Conservation (phyloP, 2,888 invertebrate species). For the Criorhina ranunculi region DNA sequence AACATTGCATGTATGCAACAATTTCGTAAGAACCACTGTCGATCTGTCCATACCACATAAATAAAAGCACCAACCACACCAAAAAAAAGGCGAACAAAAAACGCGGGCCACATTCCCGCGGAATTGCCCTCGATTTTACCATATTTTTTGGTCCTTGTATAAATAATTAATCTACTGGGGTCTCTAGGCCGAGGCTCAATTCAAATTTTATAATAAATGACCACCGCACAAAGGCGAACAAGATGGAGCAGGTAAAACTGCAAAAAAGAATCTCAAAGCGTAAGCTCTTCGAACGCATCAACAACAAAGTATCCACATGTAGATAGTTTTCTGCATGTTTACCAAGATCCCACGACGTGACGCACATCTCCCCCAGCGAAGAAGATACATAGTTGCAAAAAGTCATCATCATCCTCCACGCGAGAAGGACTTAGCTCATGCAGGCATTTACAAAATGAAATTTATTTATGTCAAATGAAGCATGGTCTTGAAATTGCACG, state of each 20-base stretch:
- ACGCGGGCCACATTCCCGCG: constrained; percentile 12
- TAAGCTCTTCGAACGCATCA: constrained; percentile 13
- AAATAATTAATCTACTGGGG: constrained; percentile 69
- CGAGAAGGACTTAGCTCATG: constrained; percentile 2
- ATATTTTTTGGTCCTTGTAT: constrained; percentile 44
- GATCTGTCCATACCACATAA: constrained; percentile 41
- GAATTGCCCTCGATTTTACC: constrained; percentile 39
- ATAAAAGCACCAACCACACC: constrained; percentile 28
- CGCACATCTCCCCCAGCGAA: constrained; percentile 1
- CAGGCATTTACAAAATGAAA: constrained; percentile 51
- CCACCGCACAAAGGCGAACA: constrained; percentile 25
- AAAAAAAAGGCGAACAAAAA: constrained; percentile 15
- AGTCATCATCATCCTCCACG: neutral
- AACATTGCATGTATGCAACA: constrained; percentile 49
- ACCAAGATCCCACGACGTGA: constrained; percentile 11
- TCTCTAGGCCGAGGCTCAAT: constrained; percentile 32
- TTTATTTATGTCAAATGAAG: constrained; percentile 76
- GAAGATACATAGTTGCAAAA: constrained; percentile 1
- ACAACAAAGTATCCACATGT: constrained; percentile 1
- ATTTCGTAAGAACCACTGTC: constrained; percentile 30
- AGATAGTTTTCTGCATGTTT: constrained; percentile 26
- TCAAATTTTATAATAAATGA: constrained; percentile 72
- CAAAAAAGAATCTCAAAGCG: constrained; percentile 26
- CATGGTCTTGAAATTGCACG: constrained; percentile 69
- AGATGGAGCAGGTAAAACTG: constrained; percentile 32